These are phyloP conservation scores for Diplolepis rosae DNA, from an alignment of 2,888 invertebrate genomes.

Conservation along the genomic window DNA sequence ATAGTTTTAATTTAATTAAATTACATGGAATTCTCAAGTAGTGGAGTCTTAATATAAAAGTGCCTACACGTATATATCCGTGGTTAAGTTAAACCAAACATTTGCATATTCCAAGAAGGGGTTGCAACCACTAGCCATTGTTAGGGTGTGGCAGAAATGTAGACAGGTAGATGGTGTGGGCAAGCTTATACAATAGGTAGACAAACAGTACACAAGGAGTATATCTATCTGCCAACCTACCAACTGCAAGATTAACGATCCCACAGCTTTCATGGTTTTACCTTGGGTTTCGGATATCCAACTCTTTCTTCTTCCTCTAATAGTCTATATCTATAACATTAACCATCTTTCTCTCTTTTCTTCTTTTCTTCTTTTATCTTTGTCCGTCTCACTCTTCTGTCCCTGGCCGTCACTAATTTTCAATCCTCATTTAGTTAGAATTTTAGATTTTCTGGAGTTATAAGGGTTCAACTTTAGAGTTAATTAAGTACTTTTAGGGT, in stretches of 20 bases:
- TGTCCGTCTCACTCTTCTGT: not conserved
- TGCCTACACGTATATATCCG: slow-evolving; percentile 5
- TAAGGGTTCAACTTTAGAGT: not conserved
- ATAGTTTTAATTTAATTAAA: no score
- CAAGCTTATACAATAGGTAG: slow-evolving; percentile 34
- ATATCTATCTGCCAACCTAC: slow-evolving; percentile 45
- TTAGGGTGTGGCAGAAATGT: slow-evolving; percentile 43
- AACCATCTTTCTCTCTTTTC: not conserved
- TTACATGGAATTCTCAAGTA: no score
- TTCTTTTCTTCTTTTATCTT: not conserved
- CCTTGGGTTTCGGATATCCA: slow-evolving; percentile 36
- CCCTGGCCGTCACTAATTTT: not conserved
- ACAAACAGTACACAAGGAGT: slow-evolving; percentile 38
- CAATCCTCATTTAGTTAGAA: no score
- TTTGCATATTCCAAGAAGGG: slow-evolving; percentile 47
- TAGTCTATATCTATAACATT: not conserved
- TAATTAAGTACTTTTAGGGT: not conserved
- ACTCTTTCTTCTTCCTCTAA: not conserved
- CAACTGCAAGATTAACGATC: slow-evolving; percentile 63
- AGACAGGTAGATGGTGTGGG: slow-evolving; percentile 5
- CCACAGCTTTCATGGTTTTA: slow-evolving; percentile 58
- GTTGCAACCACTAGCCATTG: slow-evolving; percentile 45
- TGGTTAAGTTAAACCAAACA: slow-evolving; percentile 47
- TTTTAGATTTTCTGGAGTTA: no score
- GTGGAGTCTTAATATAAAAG: no score